A percentile compares a stretch with the other conserved stretches of the same genome.
Evolutionary conservation across 2,797 vertebrate species (phyloP).

Genomic region (Falco rusticolus): DNA sequence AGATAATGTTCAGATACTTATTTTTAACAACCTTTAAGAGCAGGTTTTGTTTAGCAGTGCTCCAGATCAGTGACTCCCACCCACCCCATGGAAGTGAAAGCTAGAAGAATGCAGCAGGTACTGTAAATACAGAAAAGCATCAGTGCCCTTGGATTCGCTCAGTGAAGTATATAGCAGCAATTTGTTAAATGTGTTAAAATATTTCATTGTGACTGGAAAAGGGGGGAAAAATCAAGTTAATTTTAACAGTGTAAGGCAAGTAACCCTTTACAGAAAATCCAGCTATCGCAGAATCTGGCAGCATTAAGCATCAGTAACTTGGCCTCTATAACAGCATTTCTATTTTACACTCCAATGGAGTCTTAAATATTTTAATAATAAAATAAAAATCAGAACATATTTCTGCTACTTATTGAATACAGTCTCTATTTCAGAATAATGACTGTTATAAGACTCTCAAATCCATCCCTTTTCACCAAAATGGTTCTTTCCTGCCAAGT

Average conservation of each 20-base stretch:
- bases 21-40: neutral
- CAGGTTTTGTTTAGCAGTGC: neutral
- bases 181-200: neutral
- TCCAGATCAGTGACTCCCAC: neutral
- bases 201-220: neutral
- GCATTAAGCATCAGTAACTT: neutral
- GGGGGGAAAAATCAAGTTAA: accelerated
- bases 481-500: neutral
- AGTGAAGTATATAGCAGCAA: neutral
- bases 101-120: neutral
- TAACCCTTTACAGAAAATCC: neutral
- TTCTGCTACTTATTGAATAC: neutral
- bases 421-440: neutral
- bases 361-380: neutral
- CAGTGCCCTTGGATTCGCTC: neutral
- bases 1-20: neutral
- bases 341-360: neutral
- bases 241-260: neutral
- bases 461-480: neutral
- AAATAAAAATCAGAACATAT: neutral
- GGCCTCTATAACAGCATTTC: neutral
- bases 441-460: neutral
- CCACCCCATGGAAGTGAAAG: neutral
- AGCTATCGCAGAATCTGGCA: neutral
- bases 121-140: neutral